A percentile compares a stretch with the other conserved stretches of the same genome.
Evolutionary conservation across 2,797 vertebrate genomes (phyloP).

Genomic region (Enteromius thamalakanensis): DNA sequence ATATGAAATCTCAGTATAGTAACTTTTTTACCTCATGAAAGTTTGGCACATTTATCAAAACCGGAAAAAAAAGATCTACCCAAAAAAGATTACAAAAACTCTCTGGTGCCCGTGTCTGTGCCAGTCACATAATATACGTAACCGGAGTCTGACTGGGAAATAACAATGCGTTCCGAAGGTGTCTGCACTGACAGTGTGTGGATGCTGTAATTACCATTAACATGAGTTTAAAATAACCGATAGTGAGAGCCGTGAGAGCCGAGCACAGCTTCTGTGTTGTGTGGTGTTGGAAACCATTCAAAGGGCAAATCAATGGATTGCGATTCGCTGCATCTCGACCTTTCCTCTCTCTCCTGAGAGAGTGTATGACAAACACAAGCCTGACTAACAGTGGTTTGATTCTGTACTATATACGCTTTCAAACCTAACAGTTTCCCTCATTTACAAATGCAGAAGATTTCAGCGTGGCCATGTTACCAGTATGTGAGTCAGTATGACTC

Average conservation of each 20-base stretch:
- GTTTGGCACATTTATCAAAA: constrained; percentile 65
- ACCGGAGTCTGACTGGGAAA: constrained; percentile 15
- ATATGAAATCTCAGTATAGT: constrained; percentile 26
- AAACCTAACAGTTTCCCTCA: neutral
- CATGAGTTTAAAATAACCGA: constrained; percentile 49
- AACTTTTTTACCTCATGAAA: constrained; percentile 41
- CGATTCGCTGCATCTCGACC: constrained; percentile 33
- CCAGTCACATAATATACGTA: constrained; percentile 20
- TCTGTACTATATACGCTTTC: neutral
- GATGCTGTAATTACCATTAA: constrained; percentile 52
- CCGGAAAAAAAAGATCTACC: neutral
- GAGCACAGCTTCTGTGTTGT: constrained; percentile 29
- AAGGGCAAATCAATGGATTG: constrained; percentile 62
- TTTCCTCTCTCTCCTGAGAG: constrained; percentile 53
- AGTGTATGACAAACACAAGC: constrained; percentile 51
- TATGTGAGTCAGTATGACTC: constrained; percentile 31
- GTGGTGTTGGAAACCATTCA: constrained; percentile 53
- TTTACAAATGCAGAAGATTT: constrained; percentile 9
- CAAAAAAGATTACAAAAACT: neutral
- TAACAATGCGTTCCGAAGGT: constrained; percentile 42
- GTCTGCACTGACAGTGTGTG: constrained; percentile 25
- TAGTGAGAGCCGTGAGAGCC: constrained; percentile 26
- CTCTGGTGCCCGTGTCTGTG: neutral
- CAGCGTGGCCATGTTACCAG: constrained; percentile 15
- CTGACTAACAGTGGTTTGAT: neutral